Percentiles rank a stretch among this genome's conserved stretches.
phyloP scores from a whole-genome alignment of 2,797 vertebrate genomes.

The Bradypus variegatus region DNA sequence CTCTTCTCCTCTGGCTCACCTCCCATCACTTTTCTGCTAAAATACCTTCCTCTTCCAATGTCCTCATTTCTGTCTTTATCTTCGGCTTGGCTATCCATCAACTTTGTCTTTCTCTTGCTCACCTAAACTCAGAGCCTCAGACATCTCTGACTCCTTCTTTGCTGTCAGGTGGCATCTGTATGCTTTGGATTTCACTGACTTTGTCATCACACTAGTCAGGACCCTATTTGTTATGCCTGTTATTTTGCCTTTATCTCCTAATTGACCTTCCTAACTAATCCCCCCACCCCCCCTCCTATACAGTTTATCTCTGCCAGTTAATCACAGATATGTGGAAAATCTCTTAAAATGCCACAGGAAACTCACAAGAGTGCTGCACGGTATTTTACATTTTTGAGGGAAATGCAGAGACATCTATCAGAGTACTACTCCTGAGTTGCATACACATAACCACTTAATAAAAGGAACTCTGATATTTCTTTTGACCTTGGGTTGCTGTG shows the following conservation, averaged over 20 bases:
- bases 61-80: background rate
- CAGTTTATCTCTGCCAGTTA: background rate
- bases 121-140: background rate
- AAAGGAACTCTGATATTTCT: background rate
- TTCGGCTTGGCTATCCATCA: background rate
- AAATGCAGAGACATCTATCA: background rate
- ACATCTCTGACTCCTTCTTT: background rate
- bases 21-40: background rate
- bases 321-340: background rate
- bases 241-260: background rate
- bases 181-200: background rate
- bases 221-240: background rate
- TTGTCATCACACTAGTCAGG: background rate
- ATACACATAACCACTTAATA: background rate
- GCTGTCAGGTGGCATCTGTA: background rate
- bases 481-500: background rate
- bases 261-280: background rate
- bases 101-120: background rate
- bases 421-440: background rate
- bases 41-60: background rate
- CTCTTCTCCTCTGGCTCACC: background rate
- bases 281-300: background rate
- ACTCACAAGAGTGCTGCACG: fast-evolving
- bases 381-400: background rate
- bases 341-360: background rate